Evolutionary conservation across 2,797 vertebrate species (phyloP), one percentile per base, ranked within the genome.

Genomic region (Schizopygopsis malacanthus): DNA sequence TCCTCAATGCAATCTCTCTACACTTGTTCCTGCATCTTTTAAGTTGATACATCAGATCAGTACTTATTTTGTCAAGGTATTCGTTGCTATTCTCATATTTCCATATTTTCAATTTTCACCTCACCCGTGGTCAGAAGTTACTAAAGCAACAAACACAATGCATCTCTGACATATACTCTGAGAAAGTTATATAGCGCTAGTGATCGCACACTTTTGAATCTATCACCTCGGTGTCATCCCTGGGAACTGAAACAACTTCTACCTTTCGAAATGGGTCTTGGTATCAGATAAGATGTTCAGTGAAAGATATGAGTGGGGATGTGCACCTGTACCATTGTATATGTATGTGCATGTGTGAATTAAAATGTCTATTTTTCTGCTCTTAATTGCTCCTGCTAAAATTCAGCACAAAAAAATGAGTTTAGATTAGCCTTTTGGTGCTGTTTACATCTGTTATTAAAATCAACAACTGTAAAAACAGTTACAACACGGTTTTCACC

Each of bases 71-170:
- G 16, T 56, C 28, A 73, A 56, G 25, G 45, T 82, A 67, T 85
- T 37, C 33, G 11, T 85, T 87, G 83, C 59, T 75, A 45, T 75
- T 73, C 81, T 81, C 28, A 81, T 20, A 91, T 91, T 91, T 91
- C 85, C 91, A 91, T 92, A 91, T 92, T 91, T 91, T 88, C 83
- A 90, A 92, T 92, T 91, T 90, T 89, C 89, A 89, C 91, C 87
- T 90, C 81, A 85, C 76, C 85, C 78, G 12, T 77, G 82, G 82
- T 85, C 73, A 84, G 87, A 87, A 86, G 67, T 81, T 82, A 85
- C 84, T 67, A 83, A 89, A 75, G 63, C 33, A 18, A 80, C 79
- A 78, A 83, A 84, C 50, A 82, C 41, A 82, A 82, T 61, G 72
- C 45, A 76, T 86, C 28, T 59, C 28, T 76, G 82, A 67, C 81